These are phyloP conservation scores for Drosophila takahashii DNA, from an alignment of 1,140 invertebrate genomes.

Conservation along the genomic window DNA sequence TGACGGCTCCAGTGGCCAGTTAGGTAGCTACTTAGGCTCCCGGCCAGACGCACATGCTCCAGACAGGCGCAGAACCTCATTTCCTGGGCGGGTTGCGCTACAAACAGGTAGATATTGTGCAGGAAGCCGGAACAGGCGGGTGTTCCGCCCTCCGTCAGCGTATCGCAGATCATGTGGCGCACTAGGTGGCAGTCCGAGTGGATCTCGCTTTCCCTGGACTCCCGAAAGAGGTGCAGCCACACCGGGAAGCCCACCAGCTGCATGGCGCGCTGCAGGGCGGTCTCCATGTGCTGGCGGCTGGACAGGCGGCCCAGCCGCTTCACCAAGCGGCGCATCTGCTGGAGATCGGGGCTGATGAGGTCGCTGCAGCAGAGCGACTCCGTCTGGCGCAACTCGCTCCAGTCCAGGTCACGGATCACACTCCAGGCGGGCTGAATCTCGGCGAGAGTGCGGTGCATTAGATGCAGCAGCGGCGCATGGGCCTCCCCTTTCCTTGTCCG, in stretches of 20 bases:
- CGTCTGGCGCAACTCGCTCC: conserved; percentile 31
- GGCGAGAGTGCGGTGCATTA: conserved; percentile 41
- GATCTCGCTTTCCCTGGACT: conserved; percentile 44
- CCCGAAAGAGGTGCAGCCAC: conserved; percentile 56
- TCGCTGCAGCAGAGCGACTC: conserved; percentile 5
- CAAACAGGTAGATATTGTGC: conserved; percentile 51
- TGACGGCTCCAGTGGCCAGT: conserved; percentile 43
- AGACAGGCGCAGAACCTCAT: conserved; percentile 48
- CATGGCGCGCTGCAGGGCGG: conserved; percentile 42
- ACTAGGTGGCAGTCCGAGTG: conserved; percentile 51
- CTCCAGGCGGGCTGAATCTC: conserved; percentile 54
- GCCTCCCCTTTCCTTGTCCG: conserved; percentile 41
- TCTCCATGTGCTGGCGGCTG: conserved; percentile 36
- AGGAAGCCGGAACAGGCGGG: conserved; percentile 33
- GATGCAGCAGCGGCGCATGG: conserved; percentile 41
- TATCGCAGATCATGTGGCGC: conserved; percentile 67
- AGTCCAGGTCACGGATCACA: conserved; percentile 55
- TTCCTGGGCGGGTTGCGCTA: conserved; percentile 27
- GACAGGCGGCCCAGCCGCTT: conserved; percentile 49
- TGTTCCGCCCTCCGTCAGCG: conserved; percentile 23
- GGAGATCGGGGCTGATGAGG: conserved; percentile 23
- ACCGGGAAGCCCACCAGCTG: conserved; percentile 27
- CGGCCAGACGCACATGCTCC: conserved; percentile 36
- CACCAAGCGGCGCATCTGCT: conserved; percentile 60
- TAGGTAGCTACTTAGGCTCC: conserved; percentile 39